Percentiles rank a stretch among this genome's conserved stretches.
Conservation (phyloP, 2,113 vertebrate species). For the Theristicus caerulescens region DNA sequence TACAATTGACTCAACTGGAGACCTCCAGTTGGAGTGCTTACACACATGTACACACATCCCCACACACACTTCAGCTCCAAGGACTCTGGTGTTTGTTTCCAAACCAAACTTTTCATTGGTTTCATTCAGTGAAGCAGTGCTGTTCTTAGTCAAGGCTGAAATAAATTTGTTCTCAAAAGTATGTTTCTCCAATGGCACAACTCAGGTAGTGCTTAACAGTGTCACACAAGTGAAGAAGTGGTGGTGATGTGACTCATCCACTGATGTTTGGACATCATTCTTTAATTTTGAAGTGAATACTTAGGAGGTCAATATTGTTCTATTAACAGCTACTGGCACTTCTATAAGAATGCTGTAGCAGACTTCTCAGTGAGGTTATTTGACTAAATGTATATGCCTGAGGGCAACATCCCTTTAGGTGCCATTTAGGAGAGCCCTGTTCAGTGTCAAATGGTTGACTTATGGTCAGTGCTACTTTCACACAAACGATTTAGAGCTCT, state of each 20-base stretch:
- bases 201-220: neutral
- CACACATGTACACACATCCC: fast-evolving
- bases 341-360: neutral
- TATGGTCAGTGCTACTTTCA: neutral
- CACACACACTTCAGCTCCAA: neutral
- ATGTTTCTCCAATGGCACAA: neutral
- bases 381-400: neutral
- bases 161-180: neutral
- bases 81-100: neutral
- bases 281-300: neutral
- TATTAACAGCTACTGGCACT: neutral
- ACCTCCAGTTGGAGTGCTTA: neutral
- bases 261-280: fast-evolving
- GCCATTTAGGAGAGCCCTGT: neutral
- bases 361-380: neutral
- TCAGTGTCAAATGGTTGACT: neutral
- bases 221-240: neutral
- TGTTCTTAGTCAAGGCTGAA: neutral
- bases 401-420: neutral
- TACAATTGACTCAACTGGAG: neutral
- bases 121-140: neutral
- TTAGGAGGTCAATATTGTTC: neutral
- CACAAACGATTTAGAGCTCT: neutral
- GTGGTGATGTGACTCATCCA: neutral
- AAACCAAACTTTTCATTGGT: neutral